Percentiles rank a stretch among this genome's conserved stretches.
Conservation (phyloP, 2,797 vertebrate species). For the Otus scops region DNA sequence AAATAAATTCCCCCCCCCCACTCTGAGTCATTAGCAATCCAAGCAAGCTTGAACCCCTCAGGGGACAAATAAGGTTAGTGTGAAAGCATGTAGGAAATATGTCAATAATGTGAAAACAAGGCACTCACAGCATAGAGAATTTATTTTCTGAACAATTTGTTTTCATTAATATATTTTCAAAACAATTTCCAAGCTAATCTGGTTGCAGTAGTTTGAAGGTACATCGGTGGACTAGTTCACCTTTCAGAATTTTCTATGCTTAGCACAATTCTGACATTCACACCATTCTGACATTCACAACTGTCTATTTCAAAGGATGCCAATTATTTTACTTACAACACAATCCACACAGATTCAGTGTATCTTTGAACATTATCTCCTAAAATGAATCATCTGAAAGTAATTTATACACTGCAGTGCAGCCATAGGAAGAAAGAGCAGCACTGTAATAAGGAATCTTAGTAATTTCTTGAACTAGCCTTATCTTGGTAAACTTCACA, state of each 20-base stretch:
- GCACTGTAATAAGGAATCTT: neutral
- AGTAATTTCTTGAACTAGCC: neutral
- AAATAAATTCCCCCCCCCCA: neutral
- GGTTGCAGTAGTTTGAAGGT: neutral
- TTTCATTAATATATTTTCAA: neutral
- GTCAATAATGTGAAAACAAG: neutral
- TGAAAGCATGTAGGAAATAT: neutral
- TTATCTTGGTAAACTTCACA: neutral
- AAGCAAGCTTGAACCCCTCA: neutral
- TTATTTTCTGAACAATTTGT: neutral
- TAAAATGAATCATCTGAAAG: neutral
- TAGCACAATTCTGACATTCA: neutral
- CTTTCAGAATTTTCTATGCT: neutral
- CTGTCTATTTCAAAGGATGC: neutral
- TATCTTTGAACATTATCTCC: neutral
- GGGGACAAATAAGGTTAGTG: fast-evolving
- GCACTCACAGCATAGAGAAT: neutral
- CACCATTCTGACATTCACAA: neutral
- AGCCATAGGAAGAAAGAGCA: neutral
- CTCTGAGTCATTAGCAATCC: neutral
- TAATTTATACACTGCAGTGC: neutral
- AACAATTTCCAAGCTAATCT: neutral
- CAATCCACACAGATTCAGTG: neutral
- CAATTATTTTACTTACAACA: neutral
- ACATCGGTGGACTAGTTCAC: neutral